These are phyloP conservation scores for Bombus huntii DNA, from an alignment of 1,140 invertebrate species.

Conservation along the genomic window DNA sequence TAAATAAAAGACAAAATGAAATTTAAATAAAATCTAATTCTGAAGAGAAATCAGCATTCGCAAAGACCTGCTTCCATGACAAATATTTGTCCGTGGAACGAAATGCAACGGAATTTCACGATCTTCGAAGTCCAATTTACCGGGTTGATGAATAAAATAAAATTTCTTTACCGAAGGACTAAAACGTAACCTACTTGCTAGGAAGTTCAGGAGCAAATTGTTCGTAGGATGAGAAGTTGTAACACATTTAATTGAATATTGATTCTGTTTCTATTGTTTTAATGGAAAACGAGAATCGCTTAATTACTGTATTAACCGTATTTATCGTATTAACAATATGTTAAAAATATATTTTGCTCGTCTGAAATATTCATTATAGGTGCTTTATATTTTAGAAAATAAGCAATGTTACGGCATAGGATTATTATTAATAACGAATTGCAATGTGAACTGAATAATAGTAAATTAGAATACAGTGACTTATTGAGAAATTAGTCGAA, in stretches of 20 bases:
- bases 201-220: background rate
- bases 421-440: background rate
- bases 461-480: background rate
- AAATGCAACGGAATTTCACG: background rate
- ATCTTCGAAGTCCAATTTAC: background rate
- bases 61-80: background rate
- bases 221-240: background rate
- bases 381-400: background rate
- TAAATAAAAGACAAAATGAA: background rate
- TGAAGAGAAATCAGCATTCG: background rate
- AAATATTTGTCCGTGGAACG: background rate
- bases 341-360: background rate
- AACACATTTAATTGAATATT: background rate
- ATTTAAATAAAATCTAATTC: background rate
- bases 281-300: background rate
- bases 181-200: background rate
- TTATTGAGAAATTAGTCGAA: no score
- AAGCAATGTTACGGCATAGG: no score
- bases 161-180: background rate
- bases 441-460: background rate
- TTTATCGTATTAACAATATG: background rate
- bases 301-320: background rate
- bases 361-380: background rate
- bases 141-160: conserved; percentile 1
- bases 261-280: background rate